phyloP scores from a whole-genome alignment of 1,140 invertebrate species.

The Hestina assimilis region DNA sequence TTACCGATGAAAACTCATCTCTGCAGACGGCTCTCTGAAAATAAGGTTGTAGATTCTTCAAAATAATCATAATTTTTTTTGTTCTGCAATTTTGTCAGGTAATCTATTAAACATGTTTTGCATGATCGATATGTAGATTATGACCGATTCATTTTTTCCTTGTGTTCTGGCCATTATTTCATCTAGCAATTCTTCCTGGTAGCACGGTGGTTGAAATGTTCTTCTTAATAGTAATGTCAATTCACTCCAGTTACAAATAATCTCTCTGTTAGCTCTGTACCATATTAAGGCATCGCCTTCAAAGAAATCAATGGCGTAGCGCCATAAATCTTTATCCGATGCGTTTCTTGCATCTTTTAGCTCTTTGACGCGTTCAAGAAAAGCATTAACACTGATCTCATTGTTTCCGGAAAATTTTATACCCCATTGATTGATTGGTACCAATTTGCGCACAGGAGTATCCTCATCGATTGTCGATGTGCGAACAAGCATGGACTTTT shows the following conservation, averaged over 20 bases:
- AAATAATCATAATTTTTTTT: no score
- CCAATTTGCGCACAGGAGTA: no score
- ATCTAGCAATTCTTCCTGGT: slow-evolving; percentile 12
- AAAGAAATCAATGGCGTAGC: background rate
- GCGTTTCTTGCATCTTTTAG: background rate
- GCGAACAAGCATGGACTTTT: background rate
- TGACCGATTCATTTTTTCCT: no score
- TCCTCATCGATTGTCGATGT: background rate
- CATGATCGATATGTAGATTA: no score
- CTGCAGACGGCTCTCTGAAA: background rate
- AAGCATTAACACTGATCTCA: background rate
- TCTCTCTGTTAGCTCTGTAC: slow-evolving; percentile 18
- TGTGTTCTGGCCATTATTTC: background rate
- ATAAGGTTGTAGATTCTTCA: no score
- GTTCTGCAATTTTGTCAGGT: no score
- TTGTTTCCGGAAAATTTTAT: background rate
- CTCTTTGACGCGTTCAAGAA: background rate
- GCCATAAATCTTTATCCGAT: background rate
- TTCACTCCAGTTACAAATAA: slow-evolving; percentile 17
- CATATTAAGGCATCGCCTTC: slow-evolving; percentile 11
- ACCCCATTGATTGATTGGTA: background rate
- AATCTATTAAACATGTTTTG: no score
- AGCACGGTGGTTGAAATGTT: background rate
- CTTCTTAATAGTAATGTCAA: slow-evolving; percentile 18
- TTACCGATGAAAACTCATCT: no score